Evolutionary conservation across 2,113 vertebrate species (phyloP), one percentile per base, ranked within the genome.

Genomic region (Sturnus vulgaris): DNA sequence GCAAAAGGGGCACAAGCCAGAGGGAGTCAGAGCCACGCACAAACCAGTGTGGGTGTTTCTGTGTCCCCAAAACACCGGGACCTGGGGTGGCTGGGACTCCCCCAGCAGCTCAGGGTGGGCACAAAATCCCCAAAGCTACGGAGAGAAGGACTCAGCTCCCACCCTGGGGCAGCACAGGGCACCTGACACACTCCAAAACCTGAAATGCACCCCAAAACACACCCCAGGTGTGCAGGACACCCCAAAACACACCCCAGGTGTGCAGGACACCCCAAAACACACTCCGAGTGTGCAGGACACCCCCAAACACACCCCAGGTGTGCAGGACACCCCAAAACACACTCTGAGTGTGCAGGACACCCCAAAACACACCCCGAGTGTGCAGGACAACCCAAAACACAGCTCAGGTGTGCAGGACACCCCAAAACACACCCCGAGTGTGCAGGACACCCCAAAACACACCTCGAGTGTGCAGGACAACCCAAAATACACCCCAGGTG

Each of bases 71-170:
- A 2, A 44, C 7, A 1, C 0, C 0, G 9, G 22, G 68, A 4
- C 5, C 0, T 5, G 64, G 59, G 47, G 4, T 0, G 22, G 5
- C 0, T 12, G 0, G 6, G 28, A 9, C 10, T 25, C 39, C 66
- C 18, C 47, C 21, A 14, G 52, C 19, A 18, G 35, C 0, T 0
- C 35, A 6, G 42, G 61, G 61, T 0, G 7, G 27, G 7, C 28
- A 18, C 4, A 5, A 42, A 53, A 46, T 42, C 53, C 31, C 39
- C 2, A 2, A 28, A 76, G 52, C 10, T 16, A 5, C 39, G 8
- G 27, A 16, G 13, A 1, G 5, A 19, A 15, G 47, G 56, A 46
- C 24, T 80, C 75, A 55, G 40, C 8, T 21, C 53, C 35, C 1
- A 0, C 12, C 19, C 47, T 20, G 50, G 73, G 82, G 42, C 37